Percentiles rank a stretch among this genome's conserved stretches.
phyloP scores from a whole-genome alignment of 2,888 invertebrate species.

The Selenia dentaria region DNA sequence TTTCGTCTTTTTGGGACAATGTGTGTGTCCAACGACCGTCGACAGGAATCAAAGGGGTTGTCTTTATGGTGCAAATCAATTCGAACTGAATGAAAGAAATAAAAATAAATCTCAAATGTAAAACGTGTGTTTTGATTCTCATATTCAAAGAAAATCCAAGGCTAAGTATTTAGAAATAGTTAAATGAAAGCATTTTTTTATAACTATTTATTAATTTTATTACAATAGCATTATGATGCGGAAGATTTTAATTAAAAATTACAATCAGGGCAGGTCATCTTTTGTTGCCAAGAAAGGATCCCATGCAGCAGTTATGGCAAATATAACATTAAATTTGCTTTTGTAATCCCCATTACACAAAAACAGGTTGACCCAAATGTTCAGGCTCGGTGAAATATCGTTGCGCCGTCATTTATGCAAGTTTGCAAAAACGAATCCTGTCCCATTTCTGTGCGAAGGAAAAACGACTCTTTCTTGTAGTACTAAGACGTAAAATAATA shows the following conservation, averaged over 20 bases:
- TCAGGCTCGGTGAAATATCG: conserved; percentile 76
- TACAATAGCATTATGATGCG: no score
- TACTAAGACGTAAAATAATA: conserved; percentile 63
- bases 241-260: conserved; percentile 81
- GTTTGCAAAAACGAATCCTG: conserved; percentile 78
- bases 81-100: conserved; percentile 15
- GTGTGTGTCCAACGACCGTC: conserved; percentile 32
- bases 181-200: no score
- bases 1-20: conserved; percentile 38
- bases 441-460: conserved; percentile 55
- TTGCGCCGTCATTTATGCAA: conserved; percentile 78
- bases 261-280: conserved; percentile 70
- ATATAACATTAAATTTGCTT: conserved; percentile 80
- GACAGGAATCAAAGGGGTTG: conserved; percentile 21
- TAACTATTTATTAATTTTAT: no score
- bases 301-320: conserved; percentile 72
- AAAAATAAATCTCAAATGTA: conserved; percentile 10
- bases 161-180: no score
- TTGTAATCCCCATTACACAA: conserved; percentile 80
- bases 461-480: conserved; percentile 61
- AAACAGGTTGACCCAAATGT: conserved; percentile 83
- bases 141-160: no score
- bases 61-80: conserved; percentile 21
- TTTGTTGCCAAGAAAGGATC: conserved; percentile 71
- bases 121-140: conserved; percentile 17